These are phyloP conservation scores for Pelmatolapia mariae DNA, from an alignment of 2,113 vertebrate genomes.

Conservation along the genomic window DNA sequence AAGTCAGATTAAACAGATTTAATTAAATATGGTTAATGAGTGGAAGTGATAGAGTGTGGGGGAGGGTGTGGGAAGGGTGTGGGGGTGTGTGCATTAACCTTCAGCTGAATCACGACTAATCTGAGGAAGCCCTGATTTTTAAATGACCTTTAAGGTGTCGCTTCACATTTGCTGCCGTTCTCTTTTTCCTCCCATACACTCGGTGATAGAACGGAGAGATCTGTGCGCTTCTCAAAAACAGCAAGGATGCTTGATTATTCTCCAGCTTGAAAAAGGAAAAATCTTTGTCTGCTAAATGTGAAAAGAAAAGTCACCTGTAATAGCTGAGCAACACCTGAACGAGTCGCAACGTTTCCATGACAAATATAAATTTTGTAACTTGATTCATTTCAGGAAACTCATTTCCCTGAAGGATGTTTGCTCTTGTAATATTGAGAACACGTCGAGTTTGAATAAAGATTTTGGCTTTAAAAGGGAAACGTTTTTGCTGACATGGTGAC, in stretches of 20 bases:
- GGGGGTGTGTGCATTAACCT: neutral
- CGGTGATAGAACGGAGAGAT: neutral
- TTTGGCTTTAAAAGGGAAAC: neutral
- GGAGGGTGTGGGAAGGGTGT: neutral
- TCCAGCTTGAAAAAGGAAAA: neutral
- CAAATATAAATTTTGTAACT: neutral
- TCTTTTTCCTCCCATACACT: neutral
- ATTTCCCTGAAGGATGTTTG: neutral
- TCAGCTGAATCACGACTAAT: neutral
- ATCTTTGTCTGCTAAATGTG: neutral
- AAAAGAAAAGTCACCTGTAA: neutral
- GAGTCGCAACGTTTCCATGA: neutral
- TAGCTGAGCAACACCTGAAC: neutral
- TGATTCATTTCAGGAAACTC: neutral
- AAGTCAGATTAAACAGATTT: neutral
- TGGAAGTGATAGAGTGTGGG: neutral
- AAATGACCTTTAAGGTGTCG: conserved; percentile 21
- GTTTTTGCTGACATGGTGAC: neutral
- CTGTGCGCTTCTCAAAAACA: neutral
- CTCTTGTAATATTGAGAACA: neutral
- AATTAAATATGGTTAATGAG: conserved; percentile 4
- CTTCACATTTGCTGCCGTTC: neutral
- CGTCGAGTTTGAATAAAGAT: neutral
- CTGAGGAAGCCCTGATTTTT: conserved; percentile 1
- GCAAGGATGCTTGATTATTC: neutral